Conservation (phyloP, 2,113 vertebrate species). For the Romanogobio albipinnatus region DNA sequence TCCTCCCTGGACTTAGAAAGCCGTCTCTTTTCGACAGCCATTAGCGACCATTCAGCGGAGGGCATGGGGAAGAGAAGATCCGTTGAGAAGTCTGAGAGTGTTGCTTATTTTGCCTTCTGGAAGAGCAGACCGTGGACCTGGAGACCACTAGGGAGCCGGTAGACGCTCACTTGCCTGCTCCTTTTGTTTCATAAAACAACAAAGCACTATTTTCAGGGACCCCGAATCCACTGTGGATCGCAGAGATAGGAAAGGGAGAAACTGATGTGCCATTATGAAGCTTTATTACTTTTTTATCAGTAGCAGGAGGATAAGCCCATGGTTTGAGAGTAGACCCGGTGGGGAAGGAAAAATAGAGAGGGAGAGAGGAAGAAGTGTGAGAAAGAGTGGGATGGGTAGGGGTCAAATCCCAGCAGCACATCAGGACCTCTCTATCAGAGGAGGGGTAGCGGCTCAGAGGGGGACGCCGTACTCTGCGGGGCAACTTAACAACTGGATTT, state of each 20-base stretch:
- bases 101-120: slow-evolving; percentile 21
- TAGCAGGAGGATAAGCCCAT: slow-evolving; percentile 64
- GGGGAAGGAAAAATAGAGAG: slow-evolving; percentile 5
- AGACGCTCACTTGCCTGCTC: slow-evolving; percentile 29
- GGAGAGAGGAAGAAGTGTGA: slow-evolving; percentile 50
- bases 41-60: slow-evolving; percentile 7
- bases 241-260: slow-evolving; percentile 61
- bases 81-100: slow-evolving; percentile 15
- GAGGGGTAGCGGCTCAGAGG: not conserved
- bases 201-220: slow-evolving; percentile 70
- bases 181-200: slow-evolving; percentile 71
- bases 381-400: slow-evolving; percentile 49
- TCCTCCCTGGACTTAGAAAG: not conserved
- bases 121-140: not conserved
- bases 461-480: not conserved
- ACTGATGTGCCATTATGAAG: slow-evolving; percentile 74
- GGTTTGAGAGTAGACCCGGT: slow-evolving; percentile 32
- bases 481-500: slow-evolving; percentile 34
- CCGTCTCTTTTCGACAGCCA: slow-evolving; percentile 11
- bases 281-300: slow-evolving; percentile 81
- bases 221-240: slow-evolving; percentile 64
- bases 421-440: not conserved
- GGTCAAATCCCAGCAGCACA: slow-evolving; percentile 42
- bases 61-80: not conserved
- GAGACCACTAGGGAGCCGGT: slow-evolving; percentile 28